Percentiles rank a stretch among this genome's conserved stretches.
These are phyloP conservation scores for Pseudomyrmex sp. DNA, from an alignment of 1,140 invertebrate genomes.

Conservation along the genomic window DNA sequence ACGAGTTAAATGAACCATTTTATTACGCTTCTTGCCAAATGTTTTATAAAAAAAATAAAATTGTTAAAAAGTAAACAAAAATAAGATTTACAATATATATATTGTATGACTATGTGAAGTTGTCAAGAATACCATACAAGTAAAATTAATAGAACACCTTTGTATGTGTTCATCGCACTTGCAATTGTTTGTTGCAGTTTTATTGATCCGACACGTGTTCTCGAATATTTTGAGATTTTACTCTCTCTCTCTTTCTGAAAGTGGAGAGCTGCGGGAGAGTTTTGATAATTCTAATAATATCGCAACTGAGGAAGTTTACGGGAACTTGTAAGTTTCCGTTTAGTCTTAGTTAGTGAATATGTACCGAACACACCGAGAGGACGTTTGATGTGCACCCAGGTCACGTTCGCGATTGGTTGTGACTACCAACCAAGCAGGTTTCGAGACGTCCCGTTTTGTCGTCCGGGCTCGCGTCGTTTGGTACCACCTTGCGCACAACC, in stretches of 20 bases:
- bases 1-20: background rate
- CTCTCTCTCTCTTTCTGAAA: no score
- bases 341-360: background rate
- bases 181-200: background rate
- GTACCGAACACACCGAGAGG: conserved; percentile 5
- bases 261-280: background rate
- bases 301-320: background rate
- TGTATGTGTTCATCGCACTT: background rate
- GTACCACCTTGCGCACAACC: conserved; percentile 9
- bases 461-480: background rate
- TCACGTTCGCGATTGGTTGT: conserved; percentile 66
- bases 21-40: background rate
- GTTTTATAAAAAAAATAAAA: no score
- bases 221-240: background rate
- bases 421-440: conserved; percentile 53
- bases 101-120: no score
- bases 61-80: no score
- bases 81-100: no score
- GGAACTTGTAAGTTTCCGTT: background rate
- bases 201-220: background rate
- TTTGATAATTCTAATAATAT: background rate
- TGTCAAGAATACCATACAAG: no score
- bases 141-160: no score
- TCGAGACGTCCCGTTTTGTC: conserved; percentile 32
- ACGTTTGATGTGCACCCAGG: conserved; percentile 53